These are phyloP conservation scores for Thomomys bottae DNA, from an alignment of 2,113 vertebrate genomes.

Conservation along the genomic window DNA sequence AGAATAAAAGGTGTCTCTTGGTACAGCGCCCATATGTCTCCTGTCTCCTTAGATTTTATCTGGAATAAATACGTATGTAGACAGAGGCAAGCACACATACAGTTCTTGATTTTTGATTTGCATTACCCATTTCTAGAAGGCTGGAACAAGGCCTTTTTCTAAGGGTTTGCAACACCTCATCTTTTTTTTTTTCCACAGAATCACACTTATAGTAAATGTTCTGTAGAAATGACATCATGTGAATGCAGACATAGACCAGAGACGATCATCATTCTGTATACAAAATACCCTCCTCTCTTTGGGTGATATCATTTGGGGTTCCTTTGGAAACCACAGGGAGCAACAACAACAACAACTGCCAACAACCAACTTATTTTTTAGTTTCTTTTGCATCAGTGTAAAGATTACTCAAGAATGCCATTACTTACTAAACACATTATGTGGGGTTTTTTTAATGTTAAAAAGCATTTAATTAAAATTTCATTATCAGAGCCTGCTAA, in stretches of 20 bases:
- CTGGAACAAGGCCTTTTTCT: not conserved
- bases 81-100: not conserved
- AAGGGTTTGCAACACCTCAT: no score
- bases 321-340: not conserved
- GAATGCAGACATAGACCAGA: not conserved
- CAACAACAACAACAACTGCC: not conserved
- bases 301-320: not conserved
- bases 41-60: not conserved
- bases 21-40: not conserved
- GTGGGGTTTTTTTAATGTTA: slow-evolving; percentile 41
- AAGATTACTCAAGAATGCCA: slow-evolving; percentile 45
- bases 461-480: slow-evolving; percentile 72
- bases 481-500: slow-evolving; percentile 55
- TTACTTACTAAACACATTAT: slow-evolving; percentile 65
- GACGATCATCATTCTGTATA: not conserved
- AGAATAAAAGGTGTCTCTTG: not conserved
- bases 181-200: not conserved
- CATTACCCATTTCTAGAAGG: not conserved
- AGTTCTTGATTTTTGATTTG: not conserved
- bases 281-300: not conserved
- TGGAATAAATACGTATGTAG: no score
- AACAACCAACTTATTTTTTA: not conserved
- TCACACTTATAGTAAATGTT: not conserved
- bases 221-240: not conserved
- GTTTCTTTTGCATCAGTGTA: slow-evolving; percentile 35